A percentile compares a stretch with the other conserved stretches of the same genome.
Evolutionary conservation across 2,113 vertebrate genomes (phyloP).

Genomic region (Camelus dromedarius): DNA sequence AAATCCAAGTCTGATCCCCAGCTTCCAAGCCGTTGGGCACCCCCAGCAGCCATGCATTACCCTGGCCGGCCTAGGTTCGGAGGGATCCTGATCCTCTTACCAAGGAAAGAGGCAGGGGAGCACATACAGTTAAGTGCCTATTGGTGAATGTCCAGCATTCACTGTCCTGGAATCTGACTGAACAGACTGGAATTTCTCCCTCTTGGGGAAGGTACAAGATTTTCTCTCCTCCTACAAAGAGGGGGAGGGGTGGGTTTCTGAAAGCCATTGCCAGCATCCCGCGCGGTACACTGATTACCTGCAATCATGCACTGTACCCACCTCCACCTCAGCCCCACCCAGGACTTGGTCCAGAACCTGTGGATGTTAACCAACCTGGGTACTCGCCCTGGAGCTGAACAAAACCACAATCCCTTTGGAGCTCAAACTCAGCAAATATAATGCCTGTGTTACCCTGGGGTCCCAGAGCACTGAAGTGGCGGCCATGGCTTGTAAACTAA

Average conservation of each 20-base stretch:
- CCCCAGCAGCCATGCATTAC: not conserved
- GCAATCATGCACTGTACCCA: not conserved
- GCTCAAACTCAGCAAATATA: not conserved
- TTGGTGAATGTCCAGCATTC: not conserved
- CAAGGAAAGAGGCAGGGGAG: not conserved
- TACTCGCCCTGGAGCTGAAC: not conserved
- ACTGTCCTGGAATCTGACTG: not conserved
- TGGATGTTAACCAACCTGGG: not conserved
- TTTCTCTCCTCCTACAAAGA: conserved; percentile 28
- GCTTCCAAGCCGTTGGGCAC: not conserved
- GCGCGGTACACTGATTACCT: not conserved
- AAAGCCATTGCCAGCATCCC: not conserved
- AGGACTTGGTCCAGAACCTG: not conserved
- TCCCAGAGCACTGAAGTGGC: not conserved
- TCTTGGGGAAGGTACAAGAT: not conserved
- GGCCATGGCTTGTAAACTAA: not conserved
- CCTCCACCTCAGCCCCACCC: not conserved
- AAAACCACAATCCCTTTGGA: not conserved
- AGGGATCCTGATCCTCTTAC: not conserved
- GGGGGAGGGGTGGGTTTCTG: not conserved
- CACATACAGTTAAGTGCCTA: accelerated
- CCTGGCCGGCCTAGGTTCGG: not conserved
- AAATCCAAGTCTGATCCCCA: not conserved
- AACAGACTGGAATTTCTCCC: not conserved
- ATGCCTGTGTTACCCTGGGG: accelerated